Conservation (phyloP, 2,888 invertebrate species). For the Nemoura dubitans region DNA sequence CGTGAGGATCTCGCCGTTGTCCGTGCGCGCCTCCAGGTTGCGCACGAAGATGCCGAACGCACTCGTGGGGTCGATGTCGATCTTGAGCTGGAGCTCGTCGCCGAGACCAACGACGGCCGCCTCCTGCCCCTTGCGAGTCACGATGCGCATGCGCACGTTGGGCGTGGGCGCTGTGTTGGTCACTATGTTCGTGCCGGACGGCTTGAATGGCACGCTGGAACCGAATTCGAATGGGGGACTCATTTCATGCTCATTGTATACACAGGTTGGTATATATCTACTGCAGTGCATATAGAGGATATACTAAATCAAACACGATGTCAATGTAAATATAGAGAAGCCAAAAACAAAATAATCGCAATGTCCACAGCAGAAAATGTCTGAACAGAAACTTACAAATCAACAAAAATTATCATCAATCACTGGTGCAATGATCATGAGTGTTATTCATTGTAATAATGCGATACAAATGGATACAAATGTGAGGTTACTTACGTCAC, state of each 20-base stretch:
- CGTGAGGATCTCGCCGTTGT: conserved; percentile 60
- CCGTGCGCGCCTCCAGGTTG: conserved; percentile 61
- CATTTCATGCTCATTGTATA: too few relatives aligned
- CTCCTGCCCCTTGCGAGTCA: conserved; percentile 59
- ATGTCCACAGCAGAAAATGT: too few relatives aligned
- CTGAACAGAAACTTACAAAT: too few relatives aligned
- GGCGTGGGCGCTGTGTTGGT: conserved; percentile 62
- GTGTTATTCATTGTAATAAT: too few relatives aligned
- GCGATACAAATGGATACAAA: too few relatives aligned
- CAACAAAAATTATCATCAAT: too few relatives aligned
- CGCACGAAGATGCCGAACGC: conserved; percentile 61
- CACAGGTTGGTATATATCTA: too few relatives aligned
- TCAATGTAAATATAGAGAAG: too few relatives aligned
- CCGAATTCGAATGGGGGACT: neutral
- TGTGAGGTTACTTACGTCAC: conserved; percentile 56
- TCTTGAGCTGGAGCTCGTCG: conserved; percentile 60
- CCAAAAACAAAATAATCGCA: too few relatives aligned
- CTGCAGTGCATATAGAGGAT: too few relatives aligned
- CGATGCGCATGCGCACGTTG: conserved; percentile 60
- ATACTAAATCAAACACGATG: too few relatives aligned
- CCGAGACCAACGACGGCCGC: conserved; percentile 61
- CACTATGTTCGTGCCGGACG: conserved; percentile 59
- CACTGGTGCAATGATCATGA: too few relatives aligned
- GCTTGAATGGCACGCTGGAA: conserved; percentile 58
- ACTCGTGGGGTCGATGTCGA: conserved; percentile 60